phyloP scores from a whole-genome alignment of 2,113 vertebrate genomes.

The Sinocyclocheilus anophthalmus region DNA sequence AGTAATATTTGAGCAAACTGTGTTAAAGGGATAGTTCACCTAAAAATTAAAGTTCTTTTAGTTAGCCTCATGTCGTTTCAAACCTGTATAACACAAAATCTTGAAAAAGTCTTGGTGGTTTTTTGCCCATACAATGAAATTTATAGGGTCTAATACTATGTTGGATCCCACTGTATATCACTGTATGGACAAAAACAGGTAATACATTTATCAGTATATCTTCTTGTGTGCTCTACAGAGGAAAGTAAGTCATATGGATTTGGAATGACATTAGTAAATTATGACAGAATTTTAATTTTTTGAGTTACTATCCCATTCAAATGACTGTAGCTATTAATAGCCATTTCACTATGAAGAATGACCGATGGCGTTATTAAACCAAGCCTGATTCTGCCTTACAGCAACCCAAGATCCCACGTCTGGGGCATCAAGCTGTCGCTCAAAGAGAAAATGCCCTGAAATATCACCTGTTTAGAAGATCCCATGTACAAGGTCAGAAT shows the following conservation, averaged over 20 bases:
- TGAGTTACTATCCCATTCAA: not conserved
- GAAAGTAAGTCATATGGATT: not conserved
- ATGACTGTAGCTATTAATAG: too few relatives aligned
- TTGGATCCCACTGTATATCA: not conserved
- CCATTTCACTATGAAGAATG: conserved; percentile 24
- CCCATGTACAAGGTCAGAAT: conserved; percentile 41
- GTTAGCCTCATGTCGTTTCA: not conserved
- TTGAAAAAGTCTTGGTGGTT: not conserved
- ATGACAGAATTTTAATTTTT: not conserved
- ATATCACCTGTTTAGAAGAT: conserved; percentile 53
- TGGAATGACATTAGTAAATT: not conserved
- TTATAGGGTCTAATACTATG: not conserved
- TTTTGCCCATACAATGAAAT: not conserved
- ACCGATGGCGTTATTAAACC: too few relatives aligned
- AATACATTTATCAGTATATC: not conserved
- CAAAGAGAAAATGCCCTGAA: conserved; percentile 56
- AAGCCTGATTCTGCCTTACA: conserved; percentile 24
- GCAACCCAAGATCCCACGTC: conserved; percentile 35
- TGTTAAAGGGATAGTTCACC: too few relatives aligned
- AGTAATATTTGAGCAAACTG: too few relatives aligned
- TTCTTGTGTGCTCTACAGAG: not conserved
- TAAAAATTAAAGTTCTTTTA: not conserved
- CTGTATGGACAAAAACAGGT: not conserved
- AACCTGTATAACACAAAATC: too few relatives aligned
- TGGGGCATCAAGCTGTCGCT: conserved; percentile 18